Evolutionary conservation across 2,113 vertebrate species (phyloP).

Genomic region (Xenopus tropicalis): DNA sequence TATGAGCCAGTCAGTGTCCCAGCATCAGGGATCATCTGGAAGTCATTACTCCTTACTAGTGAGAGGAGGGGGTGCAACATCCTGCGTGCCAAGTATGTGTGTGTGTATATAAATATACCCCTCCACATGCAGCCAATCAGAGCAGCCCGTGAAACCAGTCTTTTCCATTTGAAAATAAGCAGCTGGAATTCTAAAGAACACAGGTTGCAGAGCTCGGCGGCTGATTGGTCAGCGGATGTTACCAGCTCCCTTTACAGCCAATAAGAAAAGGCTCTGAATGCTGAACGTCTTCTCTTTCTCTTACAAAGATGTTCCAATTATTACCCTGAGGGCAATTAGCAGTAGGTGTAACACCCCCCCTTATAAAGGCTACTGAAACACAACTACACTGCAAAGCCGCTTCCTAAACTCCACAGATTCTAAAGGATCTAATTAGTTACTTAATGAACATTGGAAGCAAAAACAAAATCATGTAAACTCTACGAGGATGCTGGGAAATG

Average conservation of each 20-base stretch:
- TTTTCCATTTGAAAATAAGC: constrained; percentile 20
- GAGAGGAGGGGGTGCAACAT: constrained; percentile 5
- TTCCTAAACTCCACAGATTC: no score
- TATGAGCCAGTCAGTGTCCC: constrained; percentile 15
- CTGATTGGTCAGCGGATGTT: neutral
- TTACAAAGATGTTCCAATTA: no score
- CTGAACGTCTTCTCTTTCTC: no score
- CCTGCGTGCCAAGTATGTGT: constrained; percentile 13
- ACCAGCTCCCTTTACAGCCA: neutral
- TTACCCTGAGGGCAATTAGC: no score
- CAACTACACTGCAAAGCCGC: no score
- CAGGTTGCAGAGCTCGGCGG: neutral
- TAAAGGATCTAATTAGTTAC: no score
- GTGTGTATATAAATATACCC: constrained; percentile 1
- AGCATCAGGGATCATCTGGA: constrained; percentile 31
- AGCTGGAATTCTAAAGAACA: neutral
- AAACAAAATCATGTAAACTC: no score
- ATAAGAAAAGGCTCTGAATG: neutral
- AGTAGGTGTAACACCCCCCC: no score
- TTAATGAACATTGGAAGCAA: no score
- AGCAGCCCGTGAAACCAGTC: neutral
- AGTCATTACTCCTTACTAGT: constrained; percentile 1
- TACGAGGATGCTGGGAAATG: no score
- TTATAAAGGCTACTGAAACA: no score
- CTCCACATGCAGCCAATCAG: neutral